Conservation (phyloP, 1,140 invertebrate genomes). For the Brachionus asplanchnoidis region DNA sequence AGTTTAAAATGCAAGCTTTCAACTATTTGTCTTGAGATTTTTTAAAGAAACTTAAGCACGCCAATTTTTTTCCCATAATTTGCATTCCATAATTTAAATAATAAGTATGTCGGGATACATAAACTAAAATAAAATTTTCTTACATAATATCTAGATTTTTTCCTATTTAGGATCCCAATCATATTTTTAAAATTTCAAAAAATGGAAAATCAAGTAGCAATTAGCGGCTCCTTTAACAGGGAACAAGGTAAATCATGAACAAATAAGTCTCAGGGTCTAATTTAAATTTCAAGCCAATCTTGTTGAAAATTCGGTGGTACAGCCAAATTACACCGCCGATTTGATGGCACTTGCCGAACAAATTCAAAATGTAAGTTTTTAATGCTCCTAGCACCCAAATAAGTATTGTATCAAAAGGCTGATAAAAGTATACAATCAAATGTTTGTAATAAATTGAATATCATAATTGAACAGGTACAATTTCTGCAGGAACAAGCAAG, state of each 20-base stretch:
- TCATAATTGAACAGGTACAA: constrained; percentile 32
- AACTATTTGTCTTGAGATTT: constrained; percentile 14
- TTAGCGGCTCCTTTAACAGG: constrained; percentile 21
- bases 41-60: constrained; percentile 10
- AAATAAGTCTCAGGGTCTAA: neutral
- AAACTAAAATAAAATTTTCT: neutral
- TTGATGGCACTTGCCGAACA: constrained; percentile 21
- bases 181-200: neutral
- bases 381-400: neutral
- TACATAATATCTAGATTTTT: constrained; percentile 6
- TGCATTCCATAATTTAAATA: neutral
- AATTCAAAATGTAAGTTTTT: constrained; percentile 31
- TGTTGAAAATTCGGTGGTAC: constrained; percentile 25
- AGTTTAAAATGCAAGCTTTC: neutral
- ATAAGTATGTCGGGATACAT: constrained; percentile 1
- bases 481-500: constrained; percentile 27
- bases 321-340: constrained; percentile 32
- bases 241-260: neutral
- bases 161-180: neutral
- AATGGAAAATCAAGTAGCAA: constrained; percentile 38
- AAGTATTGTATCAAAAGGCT: neutral
- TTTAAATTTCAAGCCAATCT: constrained; percentile 23
- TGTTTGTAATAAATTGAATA: constrained; percentile 36
- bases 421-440: constrained; percentile 40
- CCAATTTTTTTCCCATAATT: neutral